A percentile compares a stretch with the other conserved stretches of the same genome.
These are phyloP conservation scores for Coreoperca whiteheadi DNA, from an alignment of 2,113 vertebrate species.

Conservation along the genomic window DNA sequence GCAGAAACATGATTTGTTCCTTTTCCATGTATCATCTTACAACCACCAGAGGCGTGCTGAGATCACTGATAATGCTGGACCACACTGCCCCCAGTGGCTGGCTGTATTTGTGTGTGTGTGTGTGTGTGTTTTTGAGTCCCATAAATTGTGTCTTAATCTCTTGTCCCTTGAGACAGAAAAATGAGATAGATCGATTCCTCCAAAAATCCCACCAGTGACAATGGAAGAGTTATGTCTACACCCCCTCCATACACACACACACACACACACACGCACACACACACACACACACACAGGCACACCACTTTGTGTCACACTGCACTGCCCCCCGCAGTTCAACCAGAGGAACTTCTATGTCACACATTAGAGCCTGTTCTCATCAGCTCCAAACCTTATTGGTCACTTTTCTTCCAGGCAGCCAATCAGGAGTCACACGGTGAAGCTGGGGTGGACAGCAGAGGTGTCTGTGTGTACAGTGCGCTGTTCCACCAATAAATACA, in stretches of 20 bases:
- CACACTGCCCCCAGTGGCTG: slow-evolving; percentile 58
- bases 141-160: slow-evolving; percentile 48
- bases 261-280: slow-evolving; percentile 1
- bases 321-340: slow-evolving; percentile 53
- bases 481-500: neutral
- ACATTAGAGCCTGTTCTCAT: neutral
- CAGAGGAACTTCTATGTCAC: neutral
- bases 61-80: slow-evolving; percentile 29
- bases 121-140: neutral
- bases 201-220: slow-evolving; percentile 49
- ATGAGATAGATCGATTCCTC: slow-evolving; percentile 53
- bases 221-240: slow-evolving; percentile 23
- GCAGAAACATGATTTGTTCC: slow-evolving; percentile 42
- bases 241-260: neutral
- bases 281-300: neutral
- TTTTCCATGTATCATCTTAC: slow-evolving; percentile 34
- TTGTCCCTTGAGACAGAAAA: slow-evolving; percentile 46
- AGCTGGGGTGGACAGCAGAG: neutral
- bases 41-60: slow-evolving; percentile 26
- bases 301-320: slow-evolving; percentile 40
- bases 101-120: neutral
- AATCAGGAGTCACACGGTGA: neutral
- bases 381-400: slow-evolving; percentile 9
- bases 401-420: neutral
- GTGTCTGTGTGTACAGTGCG: neutral